Evolutionary conservation across 1,140 invertebrate species (phyloP), one percentile per base, ranked within the genome.

Genomic region (Tigriopus japonicus): DNA sequence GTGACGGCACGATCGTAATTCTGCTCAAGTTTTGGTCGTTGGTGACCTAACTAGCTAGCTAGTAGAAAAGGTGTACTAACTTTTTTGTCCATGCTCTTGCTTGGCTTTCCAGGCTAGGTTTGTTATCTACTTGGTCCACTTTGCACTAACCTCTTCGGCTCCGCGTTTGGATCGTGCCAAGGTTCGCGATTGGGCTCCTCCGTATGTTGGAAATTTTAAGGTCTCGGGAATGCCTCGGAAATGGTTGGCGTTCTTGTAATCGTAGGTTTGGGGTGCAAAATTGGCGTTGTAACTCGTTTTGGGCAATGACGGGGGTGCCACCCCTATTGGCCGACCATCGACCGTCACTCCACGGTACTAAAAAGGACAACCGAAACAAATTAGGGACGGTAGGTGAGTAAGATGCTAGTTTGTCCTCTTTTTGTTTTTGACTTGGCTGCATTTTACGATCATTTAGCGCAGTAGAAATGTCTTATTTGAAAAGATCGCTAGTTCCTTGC

Each of bases 261-360:
- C 28, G 28, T 35, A 35, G 28, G 28, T 35, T 35, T 35, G 28
- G 28, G 28, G 28, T 5, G 28, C 28, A 35, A 35, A 35, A 9
- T 35, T 35, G 28, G 28, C 9, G 28, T 35, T 35, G 28, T 35
- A 35, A 35, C 28, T 35, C n/a, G 45, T 21, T 49, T 49, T 15
- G 45, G n/a, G n/a, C n/a, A 17, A 49, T 2, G n/a, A 21, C 45
- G 45, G 21, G 45, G 45, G 21, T 15, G n/a, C 45, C n/a, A 15
- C 45, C n/a, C 55, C 55, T 14, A 58, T 40, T n/a, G n/a, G 14
- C 42, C 55, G 24, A 19, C 55, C 55, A 41, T 58, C 55, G 17
- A 58, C 55, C 17, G 55, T 58, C 6, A 58, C 55, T 2, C 45
- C 45, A 12, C 45, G 45, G 45, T 49, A 49, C 45, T 49, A 21